Percentiles rank a stretch among this genome's conserved stretches.
Conservation (phyloP, 2,888 invertebrate species). For the Drosophila prostipennis region DNA sequence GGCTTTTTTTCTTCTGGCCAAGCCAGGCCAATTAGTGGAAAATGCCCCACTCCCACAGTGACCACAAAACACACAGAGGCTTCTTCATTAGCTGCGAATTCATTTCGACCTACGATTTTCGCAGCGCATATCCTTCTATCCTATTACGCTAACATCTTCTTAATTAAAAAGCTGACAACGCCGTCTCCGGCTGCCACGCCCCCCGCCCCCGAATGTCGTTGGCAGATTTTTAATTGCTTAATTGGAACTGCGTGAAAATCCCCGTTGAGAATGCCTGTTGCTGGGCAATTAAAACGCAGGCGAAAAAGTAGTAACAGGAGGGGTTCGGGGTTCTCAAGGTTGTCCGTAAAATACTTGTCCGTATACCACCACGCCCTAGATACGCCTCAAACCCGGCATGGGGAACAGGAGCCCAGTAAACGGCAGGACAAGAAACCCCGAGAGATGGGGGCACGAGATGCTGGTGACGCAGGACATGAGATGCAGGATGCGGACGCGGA, state of each 20-base stretch:
- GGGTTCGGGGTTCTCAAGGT: conserved; percentile 78
- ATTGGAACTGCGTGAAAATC: conserved; percentile 76
- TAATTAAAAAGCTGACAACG: conserved; percentile 83
- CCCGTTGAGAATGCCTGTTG: conserved; percentile 29
- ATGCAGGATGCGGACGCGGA: conserved; percentile 35
- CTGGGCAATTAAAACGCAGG: conserved; percentile 51
- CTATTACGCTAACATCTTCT: conserved; percentile 83
- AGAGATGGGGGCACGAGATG: conserved; percentile 36
- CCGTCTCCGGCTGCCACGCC: conserved; percentile 40
- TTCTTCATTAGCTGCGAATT: conserved; percentile 81
- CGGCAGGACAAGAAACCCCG: conserved; percentile 2
- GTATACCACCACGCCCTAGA: conserved; percentile 84
- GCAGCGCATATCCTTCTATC: conserved; percentile 81
- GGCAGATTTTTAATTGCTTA: conserved; percentile 81
- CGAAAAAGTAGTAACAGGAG: conserved; percentile 13
- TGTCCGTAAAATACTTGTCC: conserved; percentile 18
- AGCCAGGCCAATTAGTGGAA: conserved; percentile 82
- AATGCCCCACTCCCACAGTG: conserved; percentile 37
- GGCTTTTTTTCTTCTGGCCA: conserved; percentile 5
- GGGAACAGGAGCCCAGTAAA: conserved; percentile 82
- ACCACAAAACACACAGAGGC: conserved; percentile 25
- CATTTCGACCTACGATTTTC: conserved; percentile 83
- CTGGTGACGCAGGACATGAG: conserved; percentile 35
- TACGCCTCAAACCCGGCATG: conserved; percentile 85
- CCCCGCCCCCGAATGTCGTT: neutral